A percentile compares a stretch with the other conserved stretches of the same genome.
Conservation (phyloP, 2,113 vertebrate species). For the Chlamydotis undulata region DNA sequence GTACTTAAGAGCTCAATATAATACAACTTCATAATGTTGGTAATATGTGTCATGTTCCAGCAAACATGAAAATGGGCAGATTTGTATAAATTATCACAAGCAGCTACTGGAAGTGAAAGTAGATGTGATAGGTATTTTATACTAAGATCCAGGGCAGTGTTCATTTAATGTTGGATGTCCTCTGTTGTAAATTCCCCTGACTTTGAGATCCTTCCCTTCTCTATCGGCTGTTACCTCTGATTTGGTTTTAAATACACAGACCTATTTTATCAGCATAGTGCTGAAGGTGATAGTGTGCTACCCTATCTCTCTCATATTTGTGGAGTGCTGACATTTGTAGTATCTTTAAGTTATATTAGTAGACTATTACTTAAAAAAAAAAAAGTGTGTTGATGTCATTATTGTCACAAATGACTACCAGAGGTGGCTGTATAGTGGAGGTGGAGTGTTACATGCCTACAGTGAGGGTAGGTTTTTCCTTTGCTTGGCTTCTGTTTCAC, state of each 20-base stretch:
- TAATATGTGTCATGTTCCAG: neutral
- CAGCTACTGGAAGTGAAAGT: slow-evolving; percentile 29
- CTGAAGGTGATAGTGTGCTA: neutral
- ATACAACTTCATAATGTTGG: neutral
- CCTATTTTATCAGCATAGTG: neutral
- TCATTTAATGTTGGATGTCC: neutral
- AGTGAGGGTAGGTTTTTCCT: neutral
- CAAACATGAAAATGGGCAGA: neutral
- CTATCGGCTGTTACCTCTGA: neutral
- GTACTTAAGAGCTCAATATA: neutral
- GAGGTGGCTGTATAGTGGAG: neutral
- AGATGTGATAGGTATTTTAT: neutral
- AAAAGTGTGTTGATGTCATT: neutral
- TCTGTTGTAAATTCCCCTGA: neutral
- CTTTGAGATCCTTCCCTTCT: neutral
- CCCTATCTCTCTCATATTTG: neutral
- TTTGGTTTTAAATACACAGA: neutral
- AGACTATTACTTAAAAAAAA: neutral
- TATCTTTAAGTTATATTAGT: neutral
- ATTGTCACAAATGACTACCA: neutral
- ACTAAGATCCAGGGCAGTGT: neutral
- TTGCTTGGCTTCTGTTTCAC: neutral
- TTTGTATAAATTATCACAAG: neutral
- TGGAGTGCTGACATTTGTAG: neutral
- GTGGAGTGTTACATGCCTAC: neutral